phyloP scores from a whole-genome alignment of 1,140 invertebrate genomes.

The Zophobas atratus region DNA sequence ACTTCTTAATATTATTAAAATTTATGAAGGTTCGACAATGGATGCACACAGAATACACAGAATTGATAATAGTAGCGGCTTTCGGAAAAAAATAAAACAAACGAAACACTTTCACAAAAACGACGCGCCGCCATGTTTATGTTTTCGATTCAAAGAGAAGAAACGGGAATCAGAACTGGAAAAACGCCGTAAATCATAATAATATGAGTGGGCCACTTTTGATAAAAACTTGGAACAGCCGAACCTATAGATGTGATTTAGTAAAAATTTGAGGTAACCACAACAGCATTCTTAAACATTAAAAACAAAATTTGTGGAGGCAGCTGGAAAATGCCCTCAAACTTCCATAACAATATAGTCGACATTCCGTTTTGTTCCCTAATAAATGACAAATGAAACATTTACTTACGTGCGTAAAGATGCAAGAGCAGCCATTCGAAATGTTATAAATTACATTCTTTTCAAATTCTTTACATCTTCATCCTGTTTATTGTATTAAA shows the following conservation, averaged over 20 bases:
- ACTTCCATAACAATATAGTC: not conserved
- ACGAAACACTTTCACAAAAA: not conserved
- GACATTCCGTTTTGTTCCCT: no score
- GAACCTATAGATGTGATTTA: conserved; percentile 19
- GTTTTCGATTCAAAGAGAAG: conserved; percentile 38
- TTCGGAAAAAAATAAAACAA: not conserved
- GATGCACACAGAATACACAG: not conserved
- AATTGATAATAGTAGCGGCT: not conserved
- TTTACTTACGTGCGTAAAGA: not conserved
- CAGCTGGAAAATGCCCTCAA: not conserved
- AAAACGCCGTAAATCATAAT: conserved; percentile 22
- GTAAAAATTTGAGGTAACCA: conserved; percentile 25
- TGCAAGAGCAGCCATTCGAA: not conserved
- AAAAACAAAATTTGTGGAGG: conserved; percentile 14
- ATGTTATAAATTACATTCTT: not conserved
- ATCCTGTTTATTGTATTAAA: not conserved
- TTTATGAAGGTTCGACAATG: not conserved
- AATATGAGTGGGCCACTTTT: conserved; percentile 33
- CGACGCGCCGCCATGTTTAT: conserved; percentile 25
- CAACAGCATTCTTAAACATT: conserved; percentile 17
- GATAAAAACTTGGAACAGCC: conserved; percentile 32
- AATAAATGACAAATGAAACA: no score
- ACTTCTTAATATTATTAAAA: conserved; percentile 12
- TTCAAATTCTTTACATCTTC: not conserved
- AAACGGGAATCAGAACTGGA: conserved; percentile 14